Evolutionary conservation across 2,888 invertebrate genomes (phyloP).

Genomic region (Hipparchia sbordonii): DNA sequence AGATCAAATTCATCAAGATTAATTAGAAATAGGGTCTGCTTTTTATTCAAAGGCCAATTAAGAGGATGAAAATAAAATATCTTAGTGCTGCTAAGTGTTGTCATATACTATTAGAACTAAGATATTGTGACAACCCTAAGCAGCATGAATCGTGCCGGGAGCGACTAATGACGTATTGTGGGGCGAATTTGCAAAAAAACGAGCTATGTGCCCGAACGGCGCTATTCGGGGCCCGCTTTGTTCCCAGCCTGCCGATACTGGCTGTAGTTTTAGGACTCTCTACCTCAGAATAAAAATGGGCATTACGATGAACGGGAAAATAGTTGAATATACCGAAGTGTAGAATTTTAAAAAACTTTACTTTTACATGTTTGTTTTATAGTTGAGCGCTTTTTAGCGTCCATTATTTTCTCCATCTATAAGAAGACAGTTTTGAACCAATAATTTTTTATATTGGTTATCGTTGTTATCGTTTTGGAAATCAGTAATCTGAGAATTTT

Average conservation of each 20-base stretch:
- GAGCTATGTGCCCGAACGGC: slow-evolving; percentile 51
- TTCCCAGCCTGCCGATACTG: slow-evolving; percentile 40
- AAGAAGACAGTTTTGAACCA: background rate
- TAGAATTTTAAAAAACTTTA: background rate
- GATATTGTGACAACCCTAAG: background rate
- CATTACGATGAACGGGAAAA: background rate
- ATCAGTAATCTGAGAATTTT: no score
- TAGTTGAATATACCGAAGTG: no score
- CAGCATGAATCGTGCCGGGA: slow-evolving; percentile 22
- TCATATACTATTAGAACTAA: no score
- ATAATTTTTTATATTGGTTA: no score
- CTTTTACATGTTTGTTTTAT: background rate
- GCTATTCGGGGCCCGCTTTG: slow-evolving; percentile 49
- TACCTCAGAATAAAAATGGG: background rate
- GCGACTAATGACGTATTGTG: slow-evolving; percentile 44
- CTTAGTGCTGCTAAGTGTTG: background rate
- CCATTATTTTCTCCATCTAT: background rate
- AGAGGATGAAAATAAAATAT: background rate
- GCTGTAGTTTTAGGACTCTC: slow-evolving; percentile 2
- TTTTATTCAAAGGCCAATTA: background rate
- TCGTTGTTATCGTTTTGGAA: no score
- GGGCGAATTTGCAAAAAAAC: slow-evolving; percentile 54
- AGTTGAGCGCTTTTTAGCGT: background rate
- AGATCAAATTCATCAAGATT: no score
- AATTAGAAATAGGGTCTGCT: background rate